These are phyloP conservation scores for Eretmochelys imbricata DNA, from an alignment of 2,113 vertebrate species.

Conservation along the genomic window DNA sequence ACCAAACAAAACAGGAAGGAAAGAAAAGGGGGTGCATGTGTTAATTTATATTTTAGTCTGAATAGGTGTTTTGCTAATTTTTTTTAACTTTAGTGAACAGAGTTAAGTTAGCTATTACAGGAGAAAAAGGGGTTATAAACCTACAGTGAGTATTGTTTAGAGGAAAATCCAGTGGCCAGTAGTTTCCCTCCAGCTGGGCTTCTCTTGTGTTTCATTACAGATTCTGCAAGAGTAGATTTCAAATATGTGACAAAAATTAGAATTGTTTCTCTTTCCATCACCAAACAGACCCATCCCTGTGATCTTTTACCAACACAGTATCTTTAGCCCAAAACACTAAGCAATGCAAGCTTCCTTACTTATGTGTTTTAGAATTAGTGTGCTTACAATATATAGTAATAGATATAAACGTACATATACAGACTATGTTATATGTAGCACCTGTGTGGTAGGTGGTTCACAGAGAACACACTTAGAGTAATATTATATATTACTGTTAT, in stretches of 20 bases:
- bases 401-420: neutral
- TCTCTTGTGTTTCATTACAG: slow-evolving; percentile 43
- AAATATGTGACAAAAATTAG: neutral
- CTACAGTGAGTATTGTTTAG: slow-evolving; percentile 28
- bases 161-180: neutral
- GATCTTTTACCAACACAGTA: neutral
- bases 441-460: neutral
- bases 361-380: neutral
- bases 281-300: neutral
- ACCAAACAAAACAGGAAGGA: slow-evolving; percentile 65
- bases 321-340: neutral
- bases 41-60: slow-evolving; percentile 46
- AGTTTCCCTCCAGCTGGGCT: slow-evolving; percentile 21
- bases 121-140: slow-evolving; percentile 31
- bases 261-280: neutral
- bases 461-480: neutral
- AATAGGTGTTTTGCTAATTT: slow-evolving; percentile 40
- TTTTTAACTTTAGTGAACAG: neutral
- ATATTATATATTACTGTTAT: neutral
- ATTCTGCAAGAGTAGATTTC: slow-evolving; percentile 19
- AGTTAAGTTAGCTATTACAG: neutral
- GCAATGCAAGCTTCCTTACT: neutral
- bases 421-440: neutral
- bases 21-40: slow-evolving; percentile 27
- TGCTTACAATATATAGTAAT: neutral